Base-by-base conservation (phyloP, 92 coral and sea anemone species). In the Galaxea fascicularis region DNA sequence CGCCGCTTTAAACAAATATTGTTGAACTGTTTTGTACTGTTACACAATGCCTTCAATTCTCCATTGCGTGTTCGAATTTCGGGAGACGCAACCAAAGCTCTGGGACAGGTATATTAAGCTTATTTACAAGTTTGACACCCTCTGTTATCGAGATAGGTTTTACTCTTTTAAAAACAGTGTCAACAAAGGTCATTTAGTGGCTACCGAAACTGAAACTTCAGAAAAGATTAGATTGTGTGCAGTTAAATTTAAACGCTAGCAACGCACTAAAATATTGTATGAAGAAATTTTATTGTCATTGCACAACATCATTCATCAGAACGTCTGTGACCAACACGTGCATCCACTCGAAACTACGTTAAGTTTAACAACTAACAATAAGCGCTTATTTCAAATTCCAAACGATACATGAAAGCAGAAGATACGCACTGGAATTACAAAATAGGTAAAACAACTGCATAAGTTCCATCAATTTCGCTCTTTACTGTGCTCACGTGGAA, bases 31-130 rank as follows among this genome's bases (percentile, higher is more conserved):
- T 29, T 14, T 20, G 16, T 29, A 21, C n/a, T 13, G 35, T 35
- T 12, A 39, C 70, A 60, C n/a, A 77, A 21, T 45, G 39, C 7
- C 35, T 39, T 20, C 26, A 20, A 1, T 59, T 60, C 22, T 41
- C 20, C 73, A 64, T 29, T 16, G 73, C 83, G 73, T 78, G 73
- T 62, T 62, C 44, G 54, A 30, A 66, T 30, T 13, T 4, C 29
- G 24, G 17, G 16, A 56, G 24, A 31, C 24, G 20, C 14, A 59
- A 77, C 12, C 70, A 62, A 41, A 8, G 29, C 25, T 16, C 27
- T 28, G 44, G 49, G 24, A 49, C 57, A 44, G 18, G 6, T 6
- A 46, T 20, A 21, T 21, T 45, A 1, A 30, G 16, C 31, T 30
- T 16, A 56, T 17, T 56, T 56, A 73, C 52, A 7, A 15, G 25